Percentiles rank a stretch among this genome's conserved stretches.
Evolutionary conservation across 2,888 invertebrate genomes (phyloP).

Genomic region (Nemotelus nigrinus): DNA sequence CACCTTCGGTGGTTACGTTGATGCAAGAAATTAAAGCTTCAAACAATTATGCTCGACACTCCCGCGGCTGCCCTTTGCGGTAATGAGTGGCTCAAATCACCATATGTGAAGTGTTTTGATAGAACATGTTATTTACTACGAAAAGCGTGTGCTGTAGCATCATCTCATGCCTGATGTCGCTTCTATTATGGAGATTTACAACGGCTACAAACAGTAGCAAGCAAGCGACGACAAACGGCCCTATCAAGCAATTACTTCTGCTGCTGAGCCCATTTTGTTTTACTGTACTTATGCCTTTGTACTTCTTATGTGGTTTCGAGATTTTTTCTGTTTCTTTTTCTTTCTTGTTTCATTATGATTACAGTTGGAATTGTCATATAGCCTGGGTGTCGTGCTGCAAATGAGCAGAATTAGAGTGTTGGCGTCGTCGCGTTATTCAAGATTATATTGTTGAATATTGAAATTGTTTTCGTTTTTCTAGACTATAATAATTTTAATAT

Average conservation of each 20-base stretch:
- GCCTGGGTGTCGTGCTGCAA: neutral
- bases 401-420: too few species aligned
- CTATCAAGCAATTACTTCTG: slow-evolving; percentile 21
- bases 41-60: neutral
- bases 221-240: slow-evolving; percentile 12
- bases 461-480: too few species aligned
- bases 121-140: slow-evolving; percentile 34
- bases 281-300: neutral
- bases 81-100: slow-evolving; percentile 7
- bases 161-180: neutral
- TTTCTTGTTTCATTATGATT: neutral
- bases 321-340: slow-evolving; percentile 3
- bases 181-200: slow-evolving; percentile 4
- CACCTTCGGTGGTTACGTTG: too few species aligned
- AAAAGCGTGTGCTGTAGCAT: slow-evolving; percentile 25
- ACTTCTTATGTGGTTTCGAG: slow-evolving; percentile 6
- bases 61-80: slow-evolving; percentile 28
- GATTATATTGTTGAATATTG: too few species aligned
- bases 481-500: too few species aligned
- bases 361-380: slow-evolving; percentile 1
- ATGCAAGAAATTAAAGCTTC: too few species aligned
- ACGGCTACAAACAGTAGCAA: slow-evolving; percentile 20
- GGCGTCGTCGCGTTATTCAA: too few species aligned
- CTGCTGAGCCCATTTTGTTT: neutral
- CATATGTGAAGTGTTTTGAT: slow-evolving; percentile 19